phyloP scores from a whole-genome alignment of 2,113 vertebrate species.

The Periophthalmodon schlosseri region DNA sequence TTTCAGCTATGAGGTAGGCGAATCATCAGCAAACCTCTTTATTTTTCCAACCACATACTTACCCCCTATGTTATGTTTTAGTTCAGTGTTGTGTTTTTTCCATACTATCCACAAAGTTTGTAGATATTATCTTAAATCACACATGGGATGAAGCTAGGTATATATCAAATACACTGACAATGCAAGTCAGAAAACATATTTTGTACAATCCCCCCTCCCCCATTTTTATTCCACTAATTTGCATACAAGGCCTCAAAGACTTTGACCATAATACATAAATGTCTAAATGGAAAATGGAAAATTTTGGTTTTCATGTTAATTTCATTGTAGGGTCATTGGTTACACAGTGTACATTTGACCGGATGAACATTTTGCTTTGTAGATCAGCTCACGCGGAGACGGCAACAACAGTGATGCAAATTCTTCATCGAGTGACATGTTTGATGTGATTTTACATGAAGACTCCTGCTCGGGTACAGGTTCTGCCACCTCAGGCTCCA shows the following conservation, averaged over 20 bases:
- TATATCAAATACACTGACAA: neutral
- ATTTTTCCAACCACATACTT: slow-evolving; percentile 49
- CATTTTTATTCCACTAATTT: slow-evolving; percentile 14
- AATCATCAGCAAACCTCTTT: slow-evolving; percentile 54
- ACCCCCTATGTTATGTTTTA: slow-evolving; percentile 45
- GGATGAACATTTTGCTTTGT: slow-evolving; percentile 36
- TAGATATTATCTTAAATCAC: slow-evolving; percentile 2
- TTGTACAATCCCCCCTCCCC: neutral
- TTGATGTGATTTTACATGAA: slow-evolving; percentile 86
- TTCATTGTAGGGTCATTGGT: neutral
- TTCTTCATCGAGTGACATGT: slow-evolving; percentile 86
- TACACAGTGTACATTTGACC: slow-evolving; percentile 5
- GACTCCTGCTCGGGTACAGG: slow-evolving; percentile 84
- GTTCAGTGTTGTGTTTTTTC: slow-evolving; percentile 18
- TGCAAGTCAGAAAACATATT: neutral
- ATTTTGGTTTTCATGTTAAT: neutral
- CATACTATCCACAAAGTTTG: neutral
- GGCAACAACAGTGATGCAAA: slow-evolving; percentile 80
- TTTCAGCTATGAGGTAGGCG: slow-evolving; percentile 71
- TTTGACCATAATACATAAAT: neutral
- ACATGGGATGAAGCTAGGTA: slow-evolving; percentile 3
- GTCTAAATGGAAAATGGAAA: neutral
- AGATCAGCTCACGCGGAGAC: slow-evolving; percentile 62
- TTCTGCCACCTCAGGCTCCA: slow-evolving; percentile 84
- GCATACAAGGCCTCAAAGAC: slow-evolving; percentile 16